Base-by-base conservation (phyloP, 2,113 vertebrate genomes). In the Rhynchomys soricoides region DNA sequence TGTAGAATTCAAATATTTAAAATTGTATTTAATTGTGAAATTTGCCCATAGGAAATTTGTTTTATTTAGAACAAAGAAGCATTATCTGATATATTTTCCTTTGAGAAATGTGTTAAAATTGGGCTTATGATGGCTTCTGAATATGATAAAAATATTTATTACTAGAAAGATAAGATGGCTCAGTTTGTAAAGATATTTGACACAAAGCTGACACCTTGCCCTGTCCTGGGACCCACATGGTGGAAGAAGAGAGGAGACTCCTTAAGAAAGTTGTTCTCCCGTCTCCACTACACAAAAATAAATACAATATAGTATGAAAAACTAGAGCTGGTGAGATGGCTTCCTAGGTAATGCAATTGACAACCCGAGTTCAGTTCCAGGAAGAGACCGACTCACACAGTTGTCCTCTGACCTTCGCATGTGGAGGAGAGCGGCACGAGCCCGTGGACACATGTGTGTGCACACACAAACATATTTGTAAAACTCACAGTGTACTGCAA, bases 11-110 rank as follows among this genome's bases (percentile, higher is more conserved):
- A 81, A 71, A 22, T 70, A 57, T 70, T 96, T 85, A 62, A 57
- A 92, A 19, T 93, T 91, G 29, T n/a, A 81, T 70, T 91, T 91
- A 59, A 86, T 88, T 45, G 66, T 37, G 77, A 91, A 79, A 82
- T 90, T 2, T 59, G 45, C 71, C 94, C 40, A 48, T 73, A 77
- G 40, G 94, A 77, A 83, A 85, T 3, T 74, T 86, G 66, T 31
- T 77, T 48, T 48, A 48, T 48, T 59, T 71, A 79, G 34, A 89
- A 62, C 48, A 12, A n/a, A 40, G 77, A 70, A 78, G 34, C 45
- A 52, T 75, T 45, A 75, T 78, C 48, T 52, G 77, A 5, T 78
- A 10, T 52, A 52, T 31, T 34, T 52, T 37, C 31, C 77, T 11
- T 79, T 52, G 11, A 34, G 37, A 78, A 52, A 50, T 78, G 7